Evolutionary conservation across 2,113 vertebrate genomes (phyloP).

Genomic region (Acanthochromis polyacanthus): DNA sequence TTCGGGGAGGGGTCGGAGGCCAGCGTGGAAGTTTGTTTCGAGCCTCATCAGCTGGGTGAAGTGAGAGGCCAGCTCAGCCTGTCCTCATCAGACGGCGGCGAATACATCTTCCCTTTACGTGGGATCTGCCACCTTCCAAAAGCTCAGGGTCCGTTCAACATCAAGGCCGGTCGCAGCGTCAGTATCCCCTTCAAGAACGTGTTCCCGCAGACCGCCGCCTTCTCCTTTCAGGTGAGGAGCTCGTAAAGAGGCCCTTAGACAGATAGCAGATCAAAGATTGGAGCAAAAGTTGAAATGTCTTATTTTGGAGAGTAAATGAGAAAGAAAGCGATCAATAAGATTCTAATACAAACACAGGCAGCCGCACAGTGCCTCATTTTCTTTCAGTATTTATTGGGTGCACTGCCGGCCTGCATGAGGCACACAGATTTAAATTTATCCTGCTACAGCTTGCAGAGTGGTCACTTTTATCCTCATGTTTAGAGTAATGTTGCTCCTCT

Average conservation of each 20-base stretch:
- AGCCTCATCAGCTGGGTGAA: conserved; percentile 89
- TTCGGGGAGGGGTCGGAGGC: conserved; percentile 82
- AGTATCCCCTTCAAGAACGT: conserved; percentile 92
- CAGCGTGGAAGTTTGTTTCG: conserved; percentile 86
- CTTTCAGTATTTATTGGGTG: background rate
- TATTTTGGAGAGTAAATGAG: no score
- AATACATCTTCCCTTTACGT: conserved; percentile 86
- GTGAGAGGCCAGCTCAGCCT: conserved; percentile 82
- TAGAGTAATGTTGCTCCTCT: background rate
- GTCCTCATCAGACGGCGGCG: conserved; percentile 78
- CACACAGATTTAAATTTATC: background rate
- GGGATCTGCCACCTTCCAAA: conserved; percentile 85
- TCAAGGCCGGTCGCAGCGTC: conserved; percentile 78
- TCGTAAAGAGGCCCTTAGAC: no score
- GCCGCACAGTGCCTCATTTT: background rate
- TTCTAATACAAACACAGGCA: background rate
- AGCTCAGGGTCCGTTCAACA: conserved; percentile 87
- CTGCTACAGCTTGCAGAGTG: background rate
- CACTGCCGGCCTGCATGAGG: background rate
- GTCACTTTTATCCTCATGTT: background rate
- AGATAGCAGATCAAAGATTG: no score
- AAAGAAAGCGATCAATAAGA: background rate
- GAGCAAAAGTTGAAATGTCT: no score
- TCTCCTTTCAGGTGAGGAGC: conserved; percentile 73
- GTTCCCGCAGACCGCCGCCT: conserved; percentile 83